Percentiles rank a stretch among this genome's conserved stretches.
These are phyloP conservation scores for Chrysolina haemoptera DNA, from an alignment of 2,888 invertebrate species.

Conservation along the genomic window DNA sequence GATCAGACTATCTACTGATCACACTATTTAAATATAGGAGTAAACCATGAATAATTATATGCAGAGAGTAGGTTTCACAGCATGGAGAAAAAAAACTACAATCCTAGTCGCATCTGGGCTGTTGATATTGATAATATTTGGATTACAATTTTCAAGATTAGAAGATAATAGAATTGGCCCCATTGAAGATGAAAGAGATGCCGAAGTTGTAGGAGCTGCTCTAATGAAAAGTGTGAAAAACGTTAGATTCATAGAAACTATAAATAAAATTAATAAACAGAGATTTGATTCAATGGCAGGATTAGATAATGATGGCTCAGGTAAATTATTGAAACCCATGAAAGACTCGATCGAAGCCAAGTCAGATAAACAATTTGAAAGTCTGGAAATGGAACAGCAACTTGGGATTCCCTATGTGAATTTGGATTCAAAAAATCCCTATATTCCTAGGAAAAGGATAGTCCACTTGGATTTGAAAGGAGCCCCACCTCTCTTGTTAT, in stretches of 20 bases:
- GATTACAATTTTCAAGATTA: conserved; percentile 68
- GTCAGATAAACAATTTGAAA: conserved; percentile 47
- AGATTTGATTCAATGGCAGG: conserved; percentile 33
- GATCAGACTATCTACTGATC: background rate
- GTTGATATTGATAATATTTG: conserved; percentile 68
- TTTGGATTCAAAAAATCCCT: conserved; percentile 67
- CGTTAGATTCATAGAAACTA: conserved; percentile 60
- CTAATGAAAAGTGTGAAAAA: conserved; percentile 55
- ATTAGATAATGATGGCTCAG: conserved; percentile 46
- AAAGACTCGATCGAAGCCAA: conserved; percentile 54
- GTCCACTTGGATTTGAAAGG: conserved; percentile 86
- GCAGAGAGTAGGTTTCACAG: conserved; percentile 69
- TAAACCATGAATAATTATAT: conserved; percentile 58
- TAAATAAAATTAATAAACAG: conserved; percentile 45
- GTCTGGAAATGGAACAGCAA: conserved; percentile 64
- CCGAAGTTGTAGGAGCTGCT: conserved; percentile 54
- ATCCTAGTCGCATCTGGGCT: conserved; percentile 67
- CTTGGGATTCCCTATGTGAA: conserved; percentile 69
- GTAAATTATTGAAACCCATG: conserved; percentile 66
- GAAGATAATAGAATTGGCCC: conserved; percentile 49
- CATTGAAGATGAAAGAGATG: conserved; percentile 53
- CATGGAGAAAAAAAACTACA: conserved; percentile 71
- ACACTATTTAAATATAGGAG: background rate
- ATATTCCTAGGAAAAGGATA: conserved; percentile 73
- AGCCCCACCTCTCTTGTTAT: conserved; percentile 79